phyloP scores from a whole-genome alignment of 2,888 invertebrate species.

The Sicus ferrugineus region DNA sequence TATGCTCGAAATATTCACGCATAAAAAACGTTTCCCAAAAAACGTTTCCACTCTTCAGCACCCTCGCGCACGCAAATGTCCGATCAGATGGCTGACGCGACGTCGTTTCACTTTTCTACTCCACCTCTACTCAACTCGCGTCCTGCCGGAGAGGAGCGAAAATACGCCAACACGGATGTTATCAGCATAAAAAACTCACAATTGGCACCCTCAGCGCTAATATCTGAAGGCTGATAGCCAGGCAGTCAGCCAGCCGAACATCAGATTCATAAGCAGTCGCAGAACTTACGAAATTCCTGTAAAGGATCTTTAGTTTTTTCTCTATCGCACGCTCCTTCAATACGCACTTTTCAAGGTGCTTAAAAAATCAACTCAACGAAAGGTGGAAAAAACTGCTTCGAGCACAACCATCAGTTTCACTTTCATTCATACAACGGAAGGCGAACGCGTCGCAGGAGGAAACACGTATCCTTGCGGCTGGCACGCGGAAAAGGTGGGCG shows the following conservation, averaged over 20 bases:
- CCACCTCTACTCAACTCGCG: neutral
- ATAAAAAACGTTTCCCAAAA: neutral
- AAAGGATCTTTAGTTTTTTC: neutral
- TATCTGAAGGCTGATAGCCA: conserved; percentile 40
- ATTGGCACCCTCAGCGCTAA: conserved; percentile 35
- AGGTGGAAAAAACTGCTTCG: no score
- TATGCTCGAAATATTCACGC: conserved; percentile 47
- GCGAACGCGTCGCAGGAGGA: neutral
- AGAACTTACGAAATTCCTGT: no score
- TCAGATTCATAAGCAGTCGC: neutral
- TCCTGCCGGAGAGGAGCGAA: neutral
- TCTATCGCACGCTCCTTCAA: conserved; percentile 48
- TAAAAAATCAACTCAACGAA: neutral
- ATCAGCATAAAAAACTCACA: conserved; percentile 38
- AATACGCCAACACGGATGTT: conserved; percentile 43
- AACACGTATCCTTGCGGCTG: neutral
- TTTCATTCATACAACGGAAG: conserved; percentile 43
- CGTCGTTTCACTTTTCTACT: conserved; percentile 10
- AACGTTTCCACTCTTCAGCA: conserved; percentile 36
- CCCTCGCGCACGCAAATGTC: conserved; percentile 38
- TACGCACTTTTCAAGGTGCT: conserved; percentile 44
- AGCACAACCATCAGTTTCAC: conserved; percentile 46
- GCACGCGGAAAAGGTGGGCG: conserved; percentile 24
- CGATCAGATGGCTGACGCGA: conserved; percentile 23
- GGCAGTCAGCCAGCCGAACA: neutral